These are phyloP conservation scores for Gortyna flavago DNA, from an alignment of 2,888 invertebrate genomes.

Conservation along the genomic window DNA sequence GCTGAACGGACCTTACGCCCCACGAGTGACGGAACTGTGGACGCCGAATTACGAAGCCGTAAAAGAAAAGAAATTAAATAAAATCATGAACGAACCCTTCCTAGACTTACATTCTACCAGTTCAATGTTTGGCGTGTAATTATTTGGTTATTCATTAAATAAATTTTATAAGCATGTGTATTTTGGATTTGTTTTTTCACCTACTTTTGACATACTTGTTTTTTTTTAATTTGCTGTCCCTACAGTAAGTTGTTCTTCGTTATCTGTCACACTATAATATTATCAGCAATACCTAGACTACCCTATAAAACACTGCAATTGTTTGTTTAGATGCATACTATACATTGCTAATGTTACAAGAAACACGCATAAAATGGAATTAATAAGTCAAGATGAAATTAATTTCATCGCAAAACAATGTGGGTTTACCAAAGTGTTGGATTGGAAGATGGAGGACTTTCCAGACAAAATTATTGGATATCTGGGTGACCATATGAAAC, in stretches of 20 bases:
- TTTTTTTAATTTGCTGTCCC: conserved; percentile 14
- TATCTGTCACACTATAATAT: conserved; percentile 36
- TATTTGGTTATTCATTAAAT: conserved; percentile 37
- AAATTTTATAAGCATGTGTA: conserved; percentile 14
- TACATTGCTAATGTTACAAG: conserved; percentile 26
- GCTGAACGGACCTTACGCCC: conserved; percentile 69
- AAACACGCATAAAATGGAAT: conserved; percentile 70
- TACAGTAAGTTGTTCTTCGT: conserved; percentile 16
- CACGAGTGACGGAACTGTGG: conserved; percentile 80
- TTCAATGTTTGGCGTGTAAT: conserved; percentile 76
- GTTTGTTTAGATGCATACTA: conserved; percentile 29
- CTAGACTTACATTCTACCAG: conserved; percentile 77
- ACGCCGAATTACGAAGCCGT: conserved; percentile 84
- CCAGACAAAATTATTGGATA: conserved; percentile 80
- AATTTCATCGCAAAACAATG: conserved; percentile 71
- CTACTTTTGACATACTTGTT: background rate
- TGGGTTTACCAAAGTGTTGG: conserved; percentile 67
- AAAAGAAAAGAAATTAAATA: conserved; percentile 85
- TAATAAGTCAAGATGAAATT: conserved; percentile 75
- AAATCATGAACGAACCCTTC: conserved; percentile 80
- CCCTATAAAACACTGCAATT: conserved; percentile 36
- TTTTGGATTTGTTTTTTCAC: background rate
- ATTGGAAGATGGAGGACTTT: conserved; percentile 76
- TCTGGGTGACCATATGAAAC: conserved; percentile 82
- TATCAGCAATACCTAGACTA: conserved; percentile 22